These are phyloP conservation scores for Meiosimyza decipiens DNA, from an alignment of 2,888 invertebrate species.

Conservation along the genomic window DNA sequence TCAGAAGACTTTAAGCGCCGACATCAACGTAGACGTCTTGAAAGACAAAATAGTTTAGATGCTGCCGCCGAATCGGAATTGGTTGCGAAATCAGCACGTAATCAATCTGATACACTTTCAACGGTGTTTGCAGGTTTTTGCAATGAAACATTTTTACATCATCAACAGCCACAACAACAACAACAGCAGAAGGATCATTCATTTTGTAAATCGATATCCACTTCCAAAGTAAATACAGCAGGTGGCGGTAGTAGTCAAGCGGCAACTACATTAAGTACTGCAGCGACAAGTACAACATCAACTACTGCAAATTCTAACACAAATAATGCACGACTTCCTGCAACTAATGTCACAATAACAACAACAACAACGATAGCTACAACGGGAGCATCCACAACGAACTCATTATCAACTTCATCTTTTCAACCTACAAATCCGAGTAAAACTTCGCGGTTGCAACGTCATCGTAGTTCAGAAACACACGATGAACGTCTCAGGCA, in stretches of 20 bases:
- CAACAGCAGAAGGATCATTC: neutral
- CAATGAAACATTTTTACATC: constrained; percentile 56
- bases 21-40: constrained; percentile 54
- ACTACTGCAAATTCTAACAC: constrained; percentile 22
- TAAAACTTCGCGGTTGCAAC: constrained; percentile 61
- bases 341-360: constrained; percentile 27
- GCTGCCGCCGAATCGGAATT: constrained; percentile 54
- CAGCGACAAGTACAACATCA: constrained; percentile 39
- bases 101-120: constrained; percentile 58
- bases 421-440: constrained; percentile 12
- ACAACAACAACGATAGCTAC: constrained; percentile 36
- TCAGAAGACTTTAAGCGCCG: constrained; percentile 59
- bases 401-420: constrained; percentile 39
- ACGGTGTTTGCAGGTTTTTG: constrained; percentile 26
- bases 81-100: constrained; percentile 54
- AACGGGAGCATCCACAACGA: constrained; percentile 19
- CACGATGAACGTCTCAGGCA: constrained; percentile 64
- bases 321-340: constrained; percentile 36
- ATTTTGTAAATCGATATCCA: constrained; percentile 9
- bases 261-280: constrained; percentile 23
- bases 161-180: constrained; percentile 47
- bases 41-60: constrained; percentile 63
- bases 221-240: constrained; percentile 12
- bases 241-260: neutral
- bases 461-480: constrained; percentile 66